Evolutionary conservation across 2,113 vertebrate species (phyloP).

Genomic region (Muntiacus muntjak): DNA sequence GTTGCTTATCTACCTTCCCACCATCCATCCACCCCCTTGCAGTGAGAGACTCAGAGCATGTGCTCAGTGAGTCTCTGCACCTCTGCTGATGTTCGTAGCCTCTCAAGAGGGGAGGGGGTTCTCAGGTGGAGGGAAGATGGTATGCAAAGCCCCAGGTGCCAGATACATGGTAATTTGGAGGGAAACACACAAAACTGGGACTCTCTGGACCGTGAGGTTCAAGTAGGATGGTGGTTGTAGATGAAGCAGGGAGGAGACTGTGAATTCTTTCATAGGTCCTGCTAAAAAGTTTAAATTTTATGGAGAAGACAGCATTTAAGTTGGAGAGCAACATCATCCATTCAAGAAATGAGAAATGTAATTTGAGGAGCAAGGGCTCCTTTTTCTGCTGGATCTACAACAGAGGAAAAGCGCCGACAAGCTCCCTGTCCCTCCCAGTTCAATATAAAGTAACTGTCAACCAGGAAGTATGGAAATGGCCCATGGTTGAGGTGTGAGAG

Average conservation of each 20-base stretch:
- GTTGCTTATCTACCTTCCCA: background rate
- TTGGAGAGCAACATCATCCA: background rate
- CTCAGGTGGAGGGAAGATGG: background rate
- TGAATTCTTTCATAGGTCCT: background rate
- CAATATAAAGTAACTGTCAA: background rate
- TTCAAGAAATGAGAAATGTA: background rate
- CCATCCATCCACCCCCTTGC: background rate
- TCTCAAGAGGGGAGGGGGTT: background rate
- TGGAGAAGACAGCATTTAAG: background rate
- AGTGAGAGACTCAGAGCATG: background rate
- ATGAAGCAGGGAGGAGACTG: background rate
- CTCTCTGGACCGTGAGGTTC: background rate
- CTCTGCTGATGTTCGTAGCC: background rate
- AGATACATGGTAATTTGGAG: background rate
- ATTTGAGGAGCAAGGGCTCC: background rate
- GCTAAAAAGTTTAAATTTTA: too few relatives aligned
- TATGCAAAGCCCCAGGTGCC: background rate
- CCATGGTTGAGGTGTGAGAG: background rate
- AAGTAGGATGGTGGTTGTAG: background rate
- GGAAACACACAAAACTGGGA: background rate
- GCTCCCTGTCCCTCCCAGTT: background rate
- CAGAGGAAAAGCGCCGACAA: background rate
- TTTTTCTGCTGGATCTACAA: background rate
- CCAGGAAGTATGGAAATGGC: background rate
- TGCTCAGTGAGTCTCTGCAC: background rate